phyloP scores from a whole-genome alignment of 1,140 invertebrate genomes.

The Drosophila biarmipes region DNA sequence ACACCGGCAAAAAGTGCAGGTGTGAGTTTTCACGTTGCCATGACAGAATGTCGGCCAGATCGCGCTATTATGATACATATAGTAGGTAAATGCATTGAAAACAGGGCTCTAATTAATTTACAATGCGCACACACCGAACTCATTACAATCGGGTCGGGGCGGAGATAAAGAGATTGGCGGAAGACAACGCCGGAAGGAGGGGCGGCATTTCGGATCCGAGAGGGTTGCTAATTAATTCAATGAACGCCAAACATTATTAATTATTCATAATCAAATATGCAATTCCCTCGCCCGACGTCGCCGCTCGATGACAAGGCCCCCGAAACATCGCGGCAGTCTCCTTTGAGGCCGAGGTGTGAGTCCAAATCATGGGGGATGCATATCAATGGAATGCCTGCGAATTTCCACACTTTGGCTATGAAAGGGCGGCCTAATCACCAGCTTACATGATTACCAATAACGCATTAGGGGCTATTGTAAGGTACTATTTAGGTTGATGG shows the following conservation, averaged over 20 bases:
- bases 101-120: slow-evolving; percentile 74
- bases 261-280: slow-evolving; percentile 83
- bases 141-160: slow-evolving; percentile 36
- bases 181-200: slow-evolving; percentile 3
- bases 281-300: slow-evolving; percentile 67
- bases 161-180: slow-evolving; percentile 38
- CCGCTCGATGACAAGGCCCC: slow-evolving; percentile 54
- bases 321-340: slow-evolving; percentile 7
- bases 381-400: slow-evolving; percentile 25
- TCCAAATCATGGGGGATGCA: slow-evolving; percentile 38
- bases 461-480: slow-evolving; percentile 20
- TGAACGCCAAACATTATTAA: slow-evolving; percentile 81
- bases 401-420: slow-evolving; percentile 1
- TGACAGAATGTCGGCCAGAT: slow-evolving; percentile 27
- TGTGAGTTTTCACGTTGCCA: slow-evolving; percentile 48
- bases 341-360: slow-evolving; percentile 14
- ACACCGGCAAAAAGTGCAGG: slow-evolving; percentile 28
- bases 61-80: slow-evolving; percentile 31
- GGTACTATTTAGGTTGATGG: neutral
- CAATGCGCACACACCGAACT: slow-evolving; percentile 66
- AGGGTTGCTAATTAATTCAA: slow-evolving; percentile 76
- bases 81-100: slow-evolving; percentile 52
- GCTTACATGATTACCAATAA: slow-evolving; percentile 37
- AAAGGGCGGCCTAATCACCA: slow-evolving; percentile 31
- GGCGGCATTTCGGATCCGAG: slow-evolving; percentile 5